Percentiles rank a stretch among this genome's conserved stretches.
Conservation (phyloP, 2,888 invertebrate species). For the Zootermopsis nevadensis region DNA sequence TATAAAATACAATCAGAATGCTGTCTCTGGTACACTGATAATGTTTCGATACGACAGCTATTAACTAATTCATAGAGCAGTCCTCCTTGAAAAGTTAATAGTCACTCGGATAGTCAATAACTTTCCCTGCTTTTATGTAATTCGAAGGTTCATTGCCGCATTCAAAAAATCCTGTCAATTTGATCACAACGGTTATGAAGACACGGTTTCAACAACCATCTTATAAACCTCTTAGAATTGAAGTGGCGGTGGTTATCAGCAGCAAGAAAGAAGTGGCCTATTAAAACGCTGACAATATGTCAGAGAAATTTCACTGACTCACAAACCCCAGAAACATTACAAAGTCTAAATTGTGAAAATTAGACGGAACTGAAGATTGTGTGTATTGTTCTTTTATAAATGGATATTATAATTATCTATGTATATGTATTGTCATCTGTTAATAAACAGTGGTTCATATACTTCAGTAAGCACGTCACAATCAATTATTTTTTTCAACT, state of each 20-base stretch:
- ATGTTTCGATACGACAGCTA: no score
- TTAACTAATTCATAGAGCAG: no score
- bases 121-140: no score
- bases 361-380: not conserved
- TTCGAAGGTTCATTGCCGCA: no score
- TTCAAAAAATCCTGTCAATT: no score
- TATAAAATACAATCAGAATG: no score
- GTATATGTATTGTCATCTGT: not conserved
- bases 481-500: no score
- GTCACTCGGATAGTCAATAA: no score
- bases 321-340: not conserved
- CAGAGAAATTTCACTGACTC: not conserved
- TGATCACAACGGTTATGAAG: no score
- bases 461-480: not conserved
- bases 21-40: no score
- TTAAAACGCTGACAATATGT: not conserved
- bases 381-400: constrained; percentile 10
- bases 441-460: not conserved
- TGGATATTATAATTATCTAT: constrained; percentile 6
- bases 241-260: not conserved
- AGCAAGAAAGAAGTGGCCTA: constrained; percentile 7
- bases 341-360: not conserved
- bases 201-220: no score
- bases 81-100: no score
- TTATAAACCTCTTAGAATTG: not conserved